phyloP scores from a whole-genome alignment of 2,888 invertebrate genomes.

The Dichetophora obliterata region DNA sequence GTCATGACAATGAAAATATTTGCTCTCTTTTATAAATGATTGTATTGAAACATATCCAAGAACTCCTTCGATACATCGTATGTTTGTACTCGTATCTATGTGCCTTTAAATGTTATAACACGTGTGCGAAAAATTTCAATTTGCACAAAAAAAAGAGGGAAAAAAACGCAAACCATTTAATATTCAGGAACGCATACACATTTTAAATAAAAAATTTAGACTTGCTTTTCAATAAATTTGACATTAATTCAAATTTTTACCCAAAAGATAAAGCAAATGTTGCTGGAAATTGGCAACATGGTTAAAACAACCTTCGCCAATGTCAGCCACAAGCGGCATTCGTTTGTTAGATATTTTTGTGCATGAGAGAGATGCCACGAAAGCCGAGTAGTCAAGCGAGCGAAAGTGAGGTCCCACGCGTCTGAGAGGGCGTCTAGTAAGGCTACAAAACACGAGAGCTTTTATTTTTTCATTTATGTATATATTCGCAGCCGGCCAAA shows the following conservation, averaged over 20 bases:
- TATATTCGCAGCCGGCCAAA: neutral
- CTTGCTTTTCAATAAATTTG: neutral
- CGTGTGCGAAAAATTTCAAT: neutral
- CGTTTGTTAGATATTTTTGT: neutral
- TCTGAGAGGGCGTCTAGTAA: neutral
- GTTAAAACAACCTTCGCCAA: conserved; percentile 20
- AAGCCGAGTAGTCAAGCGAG: neutral
- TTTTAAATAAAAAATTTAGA: neutral
- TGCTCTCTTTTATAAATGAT: no score
- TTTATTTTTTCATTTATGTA: neutral
- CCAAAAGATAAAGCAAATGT: neutral
- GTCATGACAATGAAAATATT: neutral
- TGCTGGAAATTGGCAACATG: neutral
- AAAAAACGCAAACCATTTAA: no score
- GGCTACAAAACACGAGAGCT: neutral
- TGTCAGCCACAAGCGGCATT: conserved; percentile 5
- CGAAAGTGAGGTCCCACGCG: neutral
- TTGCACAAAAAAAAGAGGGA: neutral
- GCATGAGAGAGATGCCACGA: neutral
- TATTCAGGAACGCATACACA: neutral
- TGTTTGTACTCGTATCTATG: no score
- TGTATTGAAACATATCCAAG: no score
- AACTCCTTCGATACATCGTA: no score
- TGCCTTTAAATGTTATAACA: neutral
- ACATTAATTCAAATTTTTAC: neutral